Evolutionary conservation across 2,888 invertebrate genomes (phyloP), one percentile per base, ranked within the genome.

Genomic region (Pardosa pseudoannulata): DNA sequence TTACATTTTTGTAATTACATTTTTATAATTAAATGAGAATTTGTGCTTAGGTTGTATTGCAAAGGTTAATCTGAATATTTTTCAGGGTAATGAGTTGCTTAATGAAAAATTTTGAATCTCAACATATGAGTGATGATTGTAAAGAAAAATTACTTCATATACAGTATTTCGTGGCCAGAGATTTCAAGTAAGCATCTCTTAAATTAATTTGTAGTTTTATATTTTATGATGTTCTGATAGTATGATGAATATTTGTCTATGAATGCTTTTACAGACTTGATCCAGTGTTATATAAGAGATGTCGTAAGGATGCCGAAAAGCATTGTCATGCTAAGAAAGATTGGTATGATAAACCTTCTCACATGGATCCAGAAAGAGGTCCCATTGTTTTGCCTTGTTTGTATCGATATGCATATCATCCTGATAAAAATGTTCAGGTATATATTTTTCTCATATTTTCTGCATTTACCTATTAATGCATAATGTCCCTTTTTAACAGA

Each of bases 141-240:
- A 97, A 98, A 93, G 94, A 95, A 88, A 96, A 97, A 9, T 93
- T 99, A 64, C 93, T 99, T 85, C 97, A 98, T 92, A 97, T 99
- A 90, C 98, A 99, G 91, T 99, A 98, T 92, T 99, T 99, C 92
- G 94, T 99, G 88, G 96, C 97, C 0, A 94, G 99, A 90, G 97
- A 99, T 92, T 99, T 97, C 91, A 97, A 90, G 92, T 92, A 90
- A 89, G 90, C 88, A 36, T 36, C 9, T 36, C 6, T 36, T 36
- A 9, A 7, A 7, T 36, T 36, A 36, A 36, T 36, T 5, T 36
- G 5, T 36, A 36, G 5, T 36, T 36, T 5, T 9, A 36, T 7
- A 36, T 36, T n/a, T n/a, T n/a, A n/a, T n/a, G n/a, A 36, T 36
- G 36, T 36, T 5, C 9, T 36, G 36, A 9, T 36, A 36, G 9